These are phyloP conservation scores for Pocillopora verrucosa DNA, from an alignment of 64 coral and sea anemone species.

Conservation along the genomic window DNA sequence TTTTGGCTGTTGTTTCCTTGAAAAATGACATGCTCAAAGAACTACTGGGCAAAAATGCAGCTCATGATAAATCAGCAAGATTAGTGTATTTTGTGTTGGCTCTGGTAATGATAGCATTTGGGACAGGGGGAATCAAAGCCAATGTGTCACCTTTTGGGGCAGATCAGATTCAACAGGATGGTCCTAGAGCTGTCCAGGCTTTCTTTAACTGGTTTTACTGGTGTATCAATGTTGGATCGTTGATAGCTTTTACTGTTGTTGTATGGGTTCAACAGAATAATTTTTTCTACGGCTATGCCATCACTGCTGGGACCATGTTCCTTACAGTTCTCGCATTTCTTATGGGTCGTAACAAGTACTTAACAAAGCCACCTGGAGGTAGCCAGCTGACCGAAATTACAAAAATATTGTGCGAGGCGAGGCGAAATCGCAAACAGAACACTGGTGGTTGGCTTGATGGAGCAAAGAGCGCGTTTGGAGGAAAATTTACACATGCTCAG, in stretches of 20 bases:
- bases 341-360: constrained; percentile 46
- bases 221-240: constrained; percentile 85
- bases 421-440: constrained; percentile 16
- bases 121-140: constrained; percentile 84
- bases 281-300: constrained; percentile 65
- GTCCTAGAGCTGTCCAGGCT: constrained; percentile 68
- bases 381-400: constrained; percentile 56
- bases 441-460: constrained; percentile 54
- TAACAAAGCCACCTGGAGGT: constrained; percentile 51
- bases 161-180: constrained; percentile 55
- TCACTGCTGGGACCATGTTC: constrained; percentile 55
- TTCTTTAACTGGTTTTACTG: constrained; percentile 99
- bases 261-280: constrained; percentile 66
- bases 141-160: constrained; percentile 89
- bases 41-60: neutral
- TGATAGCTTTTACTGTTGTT: constrained; percentile 77
- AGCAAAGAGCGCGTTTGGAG: constrained; percentile 66
- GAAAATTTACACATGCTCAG: constrained; percentile 51
- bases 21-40: neutral
- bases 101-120: constrained; percentile 57
- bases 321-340: constrained; percentile 63
- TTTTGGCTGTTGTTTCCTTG: neutral
- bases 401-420: constrained; percentile 51
- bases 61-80: neutral
- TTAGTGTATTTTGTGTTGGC: constrained; percentile 51